Conservation (phyloP, 2,888 invertebrate genomes). For the Leptura quadrifasciata region DNA sequence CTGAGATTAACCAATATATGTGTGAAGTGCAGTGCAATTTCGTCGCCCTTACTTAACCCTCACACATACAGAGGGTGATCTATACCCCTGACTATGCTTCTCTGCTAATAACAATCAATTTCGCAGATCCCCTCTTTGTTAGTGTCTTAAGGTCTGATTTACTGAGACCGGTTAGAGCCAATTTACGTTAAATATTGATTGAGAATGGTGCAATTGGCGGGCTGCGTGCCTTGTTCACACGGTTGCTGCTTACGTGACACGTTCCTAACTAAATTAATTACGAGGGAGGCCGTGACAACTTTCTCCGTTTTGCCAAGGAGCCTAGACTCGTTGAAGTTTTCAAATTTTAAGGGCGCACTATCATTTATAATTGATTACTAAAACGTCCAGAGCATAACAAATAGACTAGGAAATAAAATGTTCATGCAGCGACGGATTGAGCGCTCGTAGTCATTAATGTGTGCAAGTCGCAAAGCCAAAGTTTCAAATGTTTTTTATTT, state of each 20-base stretch:
- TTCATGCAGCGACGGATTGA: background rate
- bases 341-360: slow-evolving; percentile 30
- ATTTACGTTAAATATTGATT: slow-evolving; percentile 64
- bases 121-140: slow-evolving; percentile 43
- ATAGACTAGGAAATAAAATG: background rate
- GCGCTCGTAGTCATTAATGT: background rate
- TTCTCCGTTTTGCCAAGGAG: slow-evolving; percentile 28
- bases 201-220: slow-evolving; percentile 59
- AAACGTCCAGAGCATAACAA: background rate
- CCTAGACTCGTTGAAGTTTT: slow-evolving; percentile 9
- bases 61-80: background rate
- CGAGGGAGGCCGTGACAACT: slow-evolving; percentile 41
- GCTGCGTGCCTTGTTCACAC: slow-evolving; percentile 57
- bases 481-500: too few relatives aligned
- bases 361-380: slow-evolving; percentile 23
- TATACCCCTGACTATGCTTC: slow-evolving; percentile 3
- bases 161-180: slow-evolving; percentile 59
- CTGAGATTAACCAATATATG: background rate
- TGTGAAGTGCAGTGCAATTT: slow-evolving; percentile 2
- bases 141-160: slow-evolving; percentile 57
- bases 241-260: slow-evolving; percentile 60
- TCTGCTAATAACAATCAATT: slow-evolving; percentile 38
- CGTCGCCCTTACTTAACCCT: background rate
- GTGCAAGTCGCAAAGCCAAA: background rate
- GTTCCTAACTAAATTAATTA: slow-evolving; percentile 63